phyloP scores from a whole-genome alignment of 2,113 vertebrate species.

The Trichomycterus rosablanca region DNA sequence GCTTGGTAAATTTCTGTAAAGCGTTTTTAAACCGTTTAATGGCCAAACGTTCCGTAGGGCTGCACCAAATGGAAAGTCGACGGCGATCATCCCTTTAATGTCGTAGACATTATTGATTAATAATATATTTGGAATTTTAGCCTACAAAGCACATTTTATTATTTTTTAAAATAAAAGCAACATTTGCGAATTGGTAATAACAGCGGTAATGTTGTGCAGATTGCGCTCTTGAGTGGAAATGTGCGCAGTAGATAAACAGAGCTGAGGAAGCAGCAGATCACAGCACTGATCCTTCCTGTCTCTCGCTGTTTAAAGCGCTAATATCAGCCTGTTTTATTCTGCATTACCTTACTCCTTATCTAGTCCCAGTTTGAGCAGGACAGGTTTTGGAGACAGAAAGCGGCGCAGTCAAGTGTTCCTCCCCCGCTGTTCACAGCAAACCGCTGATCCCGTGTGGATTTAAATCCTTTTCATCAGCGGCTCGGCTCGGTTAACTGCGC shows the following conservation, averaged over 20 bases:
- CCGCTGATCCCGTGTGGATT: constrained; percentile 51
- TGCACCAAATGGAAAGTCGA: constrained; percentile 3
- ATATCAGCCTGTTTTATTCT: constrained; percentile 65
- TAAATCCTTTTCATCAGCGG: constrained; percentile 59
- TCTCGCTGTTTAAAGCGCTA: constrained; percentile 70
- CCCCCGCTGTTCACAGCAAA: constrained; percentile 61
- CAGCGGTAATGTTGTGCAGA: neutral
- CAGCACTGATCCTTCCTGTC: constrained; percentile 72
- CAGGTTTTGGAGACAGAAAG: constrained; percentile 64
- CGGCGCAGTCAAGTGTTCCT: constrained; percentile 59
- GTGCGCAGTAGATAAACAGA: too few species aligned
- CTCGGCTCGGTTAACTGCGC: constrained; percentile 54
- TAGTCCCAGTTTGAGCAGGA: constrained; percentile 57
- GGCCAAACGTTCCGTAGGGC: constrained; percentile 4
- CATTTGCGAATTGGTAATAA: too few species aligned
- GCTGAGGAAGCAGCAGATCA: constrained; percentile 71
- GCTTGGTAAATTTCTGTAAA: constrained; percentile 6
- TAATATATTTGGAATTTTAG: too few species aligned
- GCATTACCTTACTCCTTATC: constrained; percentile 67
- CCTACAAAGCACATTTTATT: too few species aligned
- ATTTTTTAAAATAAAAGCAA: too few species aligned
- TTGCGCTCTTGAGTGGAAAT: constrained; percentile 65
- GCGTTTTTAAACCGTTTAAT: constrained; percentile 23
- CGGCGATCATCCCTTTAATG: neutral
- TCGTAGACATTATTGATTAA: too few species aligned